phyloP scores from a whole-genome alignment of 2,888 invertebrate species.

The Rotaria sp. region DNA sequence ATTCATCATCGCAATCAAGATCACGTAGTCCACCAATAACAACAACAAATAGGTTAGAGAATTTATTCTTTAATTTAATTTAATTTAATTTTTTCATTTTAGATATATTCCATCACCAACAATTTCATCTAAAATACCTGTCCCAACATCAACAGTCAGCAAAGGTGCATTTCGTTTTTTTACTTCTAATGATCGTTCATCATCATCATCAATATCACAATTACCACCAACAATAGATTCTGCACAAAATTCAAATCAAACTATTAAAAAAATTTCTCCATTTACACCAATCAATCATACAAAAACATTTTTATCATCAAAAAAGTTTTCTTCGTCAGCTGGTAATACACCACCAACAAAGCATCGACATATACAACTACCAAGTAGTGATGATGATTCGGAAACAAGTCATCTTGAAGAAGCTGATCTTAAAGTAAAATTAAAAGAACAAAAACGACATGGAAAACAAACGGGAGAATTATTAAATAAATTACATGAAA shows the following conservation, averaged over 20 bases:
- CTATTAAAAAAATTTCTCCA: not conserved
- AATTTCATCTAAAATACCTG: not conserved
- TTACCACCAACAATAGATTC: not conserved
- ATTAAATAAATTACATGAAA: conserved; percentile 37
- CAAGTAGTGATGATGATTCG: not conserved
- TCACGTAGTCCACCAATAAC: not conserved
- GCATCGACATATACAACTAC: not conserved
- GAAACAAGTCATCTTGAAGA: not conserved
- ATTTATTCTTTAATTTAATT: too few species aligned
- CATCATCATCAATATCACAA: not conserved
- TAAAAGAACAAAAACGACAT: conserved; percentile 38
- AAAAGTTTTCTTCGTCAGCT: not conserved
- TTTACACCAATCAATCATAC: not conserved
- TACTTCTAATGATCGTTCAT: not conserved
- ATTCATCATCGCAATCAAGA: conserved; percentile 13
- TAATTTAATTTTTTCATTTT: not conserved
- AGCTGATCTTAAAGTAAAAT: not conserved
- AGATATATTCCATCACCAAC: not conserved
- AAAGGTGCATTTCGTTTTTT: conserved; percentile 24
- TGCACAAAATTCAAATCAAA: not conserved
- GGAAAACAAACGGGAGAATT: conserved; percentile 27
- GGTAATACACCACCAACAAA: not conserved
- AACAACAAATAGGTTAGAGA: not conserved
- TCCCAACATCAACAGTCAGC: not conserved
- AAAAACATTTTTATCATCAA: not conserved